A percentile compares a stretch with the other conserved stretches of the same genome.
Evolutionary conservation across 2,113 vertebrate species (phyloP).

Genomic region (Pseudonaja textilis): DNA sequence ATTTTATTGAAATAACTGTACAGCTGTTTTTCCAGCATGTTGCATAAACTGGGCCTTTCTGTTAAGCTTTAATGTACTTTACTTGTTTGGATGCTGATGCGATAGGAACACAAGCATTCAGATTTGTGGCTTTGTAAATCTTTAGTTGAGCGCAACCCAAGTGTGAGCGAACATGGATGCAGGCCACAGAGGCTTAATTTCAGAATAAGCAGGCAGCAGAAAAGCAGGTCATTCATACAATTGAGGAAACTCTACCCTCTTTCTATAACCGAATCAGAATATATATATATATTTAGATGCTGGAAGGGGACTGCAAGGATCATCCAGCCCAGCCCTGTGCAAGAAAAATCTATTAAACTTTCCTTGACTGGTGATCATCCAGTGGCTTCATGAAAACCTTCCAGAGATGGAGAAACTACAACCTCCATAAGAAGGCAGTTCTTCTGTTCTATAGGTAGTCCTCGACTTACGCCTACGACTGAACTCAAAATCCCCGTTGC

Average conservation of each 20-base stretch:
- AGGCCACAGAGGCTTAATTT: neutral
- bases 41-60: neutral
- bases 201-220: neutral
- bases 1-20: neutral
- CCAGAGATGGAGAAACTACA: too few relatives aligned
- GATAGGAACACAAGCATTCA: neutral
- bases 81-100: neutral
- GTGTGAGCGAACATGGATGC: neutral
- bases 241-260: neutral
- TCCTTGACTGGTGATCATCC: too few relatives aligned
- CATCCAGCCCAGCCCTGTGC: neutral
- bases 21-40: neutral
- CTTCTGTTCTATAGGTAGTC: too few relatives aligned
- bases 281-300: neutral
- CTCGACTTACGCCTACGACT: too few relatives aligned
- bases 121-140: neutral
- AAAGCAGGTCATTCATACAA: neutral
- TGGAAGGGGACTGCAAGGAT: neutral
- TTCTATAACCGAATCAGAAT: neutral
- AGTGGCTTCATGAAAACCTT: too few relatives aligned
- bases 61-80: neutral
- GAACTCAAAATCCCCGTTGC: too few relatives aligned
- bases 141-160: neutral
- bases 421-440: too few relatives aligned
- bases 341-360: neutral